Evolutionary conservation across 2,888 invertebrate species (phyloP).

Genomic region (Brenthis hecate): DNA sequence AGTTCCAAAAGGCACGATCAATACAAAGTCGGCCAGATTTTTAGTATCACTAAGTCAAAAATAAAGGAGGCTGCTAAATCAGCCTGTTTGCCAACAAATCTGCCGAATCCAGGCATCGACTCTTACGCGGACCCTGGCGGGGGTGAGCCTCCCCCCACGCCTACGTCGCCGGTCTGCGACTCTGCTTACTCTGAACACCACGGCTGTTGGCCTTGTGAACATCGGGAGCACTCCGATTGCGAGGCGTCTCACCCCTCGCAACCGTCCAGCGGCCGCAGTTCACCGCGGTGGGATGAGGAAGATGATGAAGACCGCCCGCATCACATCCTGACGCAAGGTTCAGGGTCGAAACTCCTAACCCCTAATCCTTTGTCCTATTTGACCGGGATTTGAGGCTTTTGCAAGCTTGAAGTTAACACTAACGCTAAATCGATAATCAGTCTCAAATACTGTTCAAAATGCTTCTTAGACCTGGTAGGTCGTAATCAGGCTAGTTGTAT

Average conservation of each 20-base stretch:
- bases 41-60: conserved; percentile 48
- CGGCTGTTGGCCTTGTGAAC: conserved; percentile 77
- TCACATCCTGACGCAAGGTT: conserved; percentile 75
- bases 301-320: conserved; percentile 71
- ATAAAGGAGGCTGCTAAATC: conserved; percentile 51
- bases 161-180: conserved; percentile 77
- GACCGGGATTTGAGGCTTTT: conserved; percentile 49
- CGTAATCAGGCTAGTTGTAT: conserved; percentile 39
- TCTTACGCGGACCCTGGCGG: conserved; percentile 76
- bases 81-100: conserved; percentile 46
- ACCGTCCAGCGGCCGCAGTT: conserved; percentile 73
- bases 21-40: conserved; percentile 45
- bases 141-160: conserved; percentile 74
- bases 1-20: conserved; percentile 41
- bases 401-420: conserved; percentile 39
- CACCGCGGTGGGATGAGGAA: conserved; percentile 75
- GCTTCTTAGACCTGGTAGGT: conserved; percentile 39
- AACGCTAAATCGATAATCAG: conserved; percentile 41
- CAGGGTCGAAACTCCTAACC: conserved; percentile 50
- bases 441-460: conserved; percentile 66
- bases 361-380: conserved; percentile 40
- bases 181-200: conserved; percentile 78
- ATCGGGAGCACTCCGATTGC: conserved; percentile 65
- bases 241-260: conserved; percentile 69
- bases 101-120: conserved; percentile 71